These are phyloP conservation scores for Stictonetta naevosa DNA, from an alignment of 2,113 vertebrate genomes.

Conservation along the genomic window DNA sequence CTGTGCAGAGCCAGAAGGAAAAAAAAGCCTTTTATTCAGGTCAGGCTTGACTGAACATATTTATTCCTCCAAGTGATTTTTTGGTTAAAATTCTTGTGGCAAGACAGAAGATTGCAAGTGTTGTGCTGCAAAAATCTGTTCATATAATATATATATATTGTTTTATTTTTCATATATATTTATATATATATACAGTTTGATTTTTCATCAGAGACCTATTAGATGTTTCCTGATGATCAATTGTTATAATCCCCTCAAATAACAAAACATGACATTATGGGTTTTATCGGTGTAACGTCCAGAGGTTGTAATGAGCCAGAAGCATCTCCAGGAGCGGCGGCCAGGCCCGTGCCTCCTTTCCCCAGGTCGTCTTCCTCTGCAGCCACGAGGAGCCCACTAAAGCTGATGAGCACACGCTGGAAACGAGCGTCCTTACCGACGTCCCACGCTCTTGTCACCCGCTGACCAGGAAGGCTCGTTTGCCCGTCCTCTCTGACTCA, in stretches of 20 bases:
- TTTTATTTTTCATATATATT: neutral
- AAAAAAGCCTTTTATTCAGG: neutral
- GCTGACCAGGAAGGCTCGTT: neutral
- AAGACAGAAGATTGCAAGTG: neutral
- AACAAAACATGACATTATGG: neutral
- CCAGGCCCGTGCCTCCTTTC: neutral
- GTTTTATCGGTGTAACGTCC: neutral
- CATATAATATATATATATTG: too few species aligned
- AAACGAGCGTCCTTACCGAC: neutral
- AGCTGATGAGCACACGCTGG: neutral
- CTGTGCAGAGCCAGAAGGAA: neutral
- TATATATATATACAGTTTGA: neutral
- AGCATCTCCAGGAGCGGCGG: neutral
- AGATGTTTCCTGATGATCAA: neutral
- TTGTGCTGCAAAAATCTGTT: neutral
- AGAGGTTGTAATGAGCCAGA: neutral
- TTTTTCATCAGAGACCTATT: neutral
- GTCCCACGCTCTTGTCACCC: too few species aligned
- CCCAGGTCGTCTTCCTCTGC: neutral
- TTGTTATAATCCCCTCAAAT: neutral
- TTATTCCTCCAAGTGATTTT: neutral
- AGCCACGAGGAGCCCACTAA: neutral
- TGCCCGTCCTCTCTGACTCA: fast-evolving
- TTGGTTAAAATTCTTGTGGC: neutral
- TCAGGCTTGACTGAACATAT: neutral